Conservation (phyloP, 2,113 vertebrate species). For the Phylloscopus whistleri region DNA sequence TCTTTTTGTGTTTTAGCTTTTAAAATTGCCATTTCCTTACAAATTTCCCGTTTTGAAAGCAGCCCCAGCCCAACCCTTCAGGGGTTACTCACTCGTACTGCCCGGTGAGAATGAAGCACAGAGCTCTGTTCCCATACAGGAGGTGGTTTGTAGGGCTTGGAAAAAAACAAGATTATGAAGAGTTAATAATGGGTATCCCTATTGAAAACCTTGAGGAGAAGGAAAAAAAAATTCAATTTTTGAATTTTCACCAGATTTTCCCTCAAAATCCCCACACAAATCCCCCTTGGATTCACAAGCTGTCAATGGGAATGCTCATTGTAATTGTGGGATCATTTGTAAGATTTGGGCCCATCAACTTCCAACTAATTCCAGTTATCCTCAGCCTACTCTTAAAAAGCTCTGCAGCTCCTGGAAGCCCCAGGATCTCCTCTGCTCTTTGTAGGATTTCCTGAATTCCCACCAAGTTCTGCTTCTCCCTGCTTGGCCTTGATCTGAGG, state of each 20-base stretch:
- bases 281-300: fast-evolving
- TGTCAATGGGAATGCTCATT: background rate
- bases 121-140: constrained; percentile 89
- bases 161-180: background rate
- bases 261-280: background rate
- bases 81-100: constrained; percentile 72
- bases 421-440: background rate
- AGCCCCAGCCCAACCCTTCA: background rate
- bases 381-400: background rate
- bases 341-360: background rate
- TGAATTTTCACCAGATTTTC: background rate
- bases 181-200: background rate
- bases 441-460: background rate
- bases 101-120: constrained; percentile 81
- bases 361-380: background rate
- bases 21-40: background rate
- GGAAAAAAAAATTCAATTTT: background rate
- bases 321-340: background rate
- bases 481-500: fast-evolving
- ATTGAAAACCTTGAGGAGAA: background rate
- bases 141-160: constrained; percentile 83
- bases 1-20: fast-evolving
- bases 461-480: background rate
- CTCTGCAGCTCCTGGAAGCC: background rate
- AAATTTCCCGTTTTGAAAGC: background rate